These are phyloP conservation scores for Shinisaurus crocodilurus DNA, from an alignment of 2,113 vertebrate species.

Conservation along the genomic window DNA sequence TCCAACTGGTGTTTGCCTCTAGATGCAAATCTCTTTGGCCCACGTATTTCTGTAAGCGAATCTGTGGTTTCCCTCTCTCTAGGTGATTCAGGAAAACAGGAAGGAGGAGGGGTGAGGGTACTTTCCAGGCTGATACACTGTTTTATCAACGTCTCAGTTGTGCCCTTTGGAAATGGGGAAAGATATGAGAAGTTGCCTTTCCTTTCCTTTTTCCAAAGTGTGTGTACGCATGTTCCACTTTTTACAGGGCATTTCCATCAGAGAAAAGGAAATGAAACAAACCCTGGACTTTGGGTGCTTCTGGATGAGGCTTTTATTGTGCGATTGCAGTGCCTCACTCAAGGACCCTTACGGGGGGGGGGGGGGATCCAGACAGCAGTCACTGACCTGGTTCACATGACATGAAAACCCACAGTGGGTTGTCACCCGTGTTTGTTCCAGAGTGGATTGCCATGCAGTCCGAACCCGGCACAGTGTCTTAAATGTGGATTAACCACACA, in stretches of 20 bases:
- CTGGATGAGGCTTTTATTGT: background rate
- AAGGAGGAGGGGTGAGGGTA: background rate
- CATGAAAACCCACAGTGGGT: too few relatives aligned
- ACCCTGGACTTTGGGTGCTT: background rate
- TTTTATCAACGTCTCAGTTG: background rate
- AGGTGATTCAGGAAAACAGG: background rate
- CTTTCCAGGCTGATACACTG: background rate
- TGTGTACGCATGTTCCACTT: background rate
- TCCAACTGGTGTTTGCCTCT: background rate
- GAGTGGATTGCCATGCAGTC: too few relatives aligned
- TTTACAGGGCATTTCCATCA: background rate
- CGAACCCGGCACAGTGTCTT: too few relatives aligned
- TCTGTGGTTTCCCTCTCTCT: background rate
- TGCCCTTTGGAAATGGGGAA: background rate
- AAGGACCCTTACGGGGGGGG: too few relatives aligned
- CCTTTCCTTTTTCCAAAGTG: background rate
- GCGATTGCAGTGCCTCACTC: too few relatives aligned
- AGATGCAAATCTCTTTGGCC: background rate
- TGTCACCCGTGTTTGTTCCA: too few relatives aligned
- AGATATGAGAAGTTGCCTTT: background rate
- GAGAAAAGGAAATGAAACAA: background rate
- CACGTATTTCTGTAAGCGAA: background rate
- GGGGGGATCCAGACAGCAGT: too few relatives aligned
- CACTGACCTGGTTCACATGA: too few relatives aligned
- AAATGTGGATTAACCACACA: too few relatives aligned